These are phyloP conservation scores for Muscidifurax raptorellus DNA, from an alignment of 1,140 invertebrate species.

Conservation along the genomic window DNA sequence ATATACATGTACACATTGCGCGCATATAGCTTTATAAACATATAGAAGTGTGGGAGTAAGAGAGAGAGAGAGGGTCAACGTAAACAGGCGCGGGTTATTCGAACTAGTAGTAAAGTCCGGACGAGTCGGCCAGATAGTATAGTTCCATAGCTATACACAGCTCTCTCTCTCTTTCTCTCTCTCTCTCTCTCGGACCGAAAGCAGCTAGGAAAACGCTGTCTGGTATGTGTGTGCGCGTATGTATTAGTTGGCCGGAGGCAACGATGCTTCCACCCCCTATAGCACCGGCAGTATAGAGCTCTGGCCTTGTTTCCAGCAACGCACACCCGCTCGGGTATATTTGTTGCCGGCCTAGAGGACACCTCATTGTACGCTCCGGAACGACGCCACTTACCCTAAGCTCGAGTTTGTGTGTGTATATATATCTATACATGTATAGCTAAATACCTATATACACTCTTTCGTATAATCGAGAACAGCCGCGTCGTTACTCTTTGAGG, in stretches of 20 bases:
- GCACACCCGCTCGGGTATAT: background rate
- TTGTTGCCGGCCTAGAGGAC: conserved; percentile 6
- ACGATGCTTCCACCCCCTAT: background rate
- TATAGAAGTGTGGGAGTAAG: background rate
- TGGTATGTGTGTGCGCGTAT: too few relatives aligned
- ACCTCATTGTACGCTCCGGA: conserved; percentile 12
- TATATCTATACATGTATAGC: too few relatives aligned
- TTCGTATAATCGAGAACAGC: background rate
- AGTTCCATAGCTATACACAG: background rate
- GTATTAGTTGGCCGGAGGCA: conserved; percentile 2
- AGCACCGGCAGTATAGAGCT: background rate
- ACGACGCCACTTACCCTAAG: background rate
- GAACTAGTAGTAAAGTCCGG: conserved; percentile 10
- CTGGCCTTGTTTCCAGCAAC: background rate
- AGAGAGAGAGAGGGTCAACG: background rate
- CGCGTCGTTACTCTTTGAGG: conserved; percentile 12
- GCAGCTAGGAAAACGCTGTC: conserved; percentile 1
- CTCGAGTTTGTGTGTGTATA: too few relatives aligned
- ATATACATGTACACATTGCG: background rate
- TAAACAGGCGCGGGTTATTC: conserved; percentile 21
- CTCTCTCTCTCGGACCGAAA: background rate
- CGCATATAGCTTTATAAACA: background rate
- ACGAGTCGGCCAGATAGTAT: background rate
- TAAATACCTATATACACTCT: background rate
- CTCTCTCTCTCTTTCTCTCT: too few relatives aligned